Evolutionary conservation across 2,113 vertebrate species (phyloP).

Genomic region (Sinocyclocheilus grahami): DNA sequence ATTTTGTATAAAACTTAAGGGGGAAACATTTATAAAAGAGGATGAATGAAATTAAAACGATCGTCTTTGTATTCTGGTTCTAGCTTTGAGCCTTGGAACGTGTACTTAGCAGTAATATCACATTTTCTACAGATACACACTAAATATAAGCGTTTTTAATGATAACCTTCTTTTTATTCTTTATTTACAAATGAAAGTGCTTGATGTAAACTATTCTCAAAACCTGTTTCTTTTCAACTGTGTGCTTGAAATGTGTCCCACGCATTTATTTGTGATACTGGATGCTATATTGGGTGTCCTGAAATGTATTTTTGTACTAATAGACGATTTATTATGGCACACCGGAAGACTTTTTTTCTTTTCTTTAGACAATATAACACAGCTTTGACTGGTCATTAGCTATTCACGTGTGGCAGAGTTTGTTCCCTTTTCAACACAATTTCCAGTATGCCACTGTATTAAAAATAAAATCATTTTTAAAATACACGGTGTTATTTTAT

Average conservation of each 20-base stretch:
- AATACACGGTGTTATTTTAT: slow-evolving; percentile 75
- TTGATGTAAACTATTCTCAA: slow-evolving; percentile 84
- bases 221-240: slow-evolving; percentile 83
- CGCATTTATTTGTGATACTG: slow-evolving; percentile 93
- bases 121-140: slow-evolving; percentile 79
- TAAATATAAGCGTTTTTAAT: slow-evolving; percentile 81
- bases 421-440: slow-evolving; percentile 81
- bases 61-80: slow-evolving; percentile 93
- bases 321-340: slow-evolving; percentile 98
- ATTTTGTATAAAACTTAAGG: slow-evolving; percentile 95
- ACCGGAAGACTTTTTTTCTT: slow-evolving; percentile 84
- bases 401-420: slow-evolving; percentile 91
- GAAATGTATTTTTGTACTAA: slow-evolving; percentile 99
- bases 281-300: slow-evolving; percentile 96
- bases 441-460: slow-evolving; percentile 91
- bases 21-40: slow-evolving; percentile 71
- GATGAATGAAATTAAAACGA: slow-evolving; percentile 64
- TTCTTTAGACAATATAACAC: slow-evolving; percentile 79
- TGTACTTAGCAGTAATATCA: slow-evolving; percentile 87
- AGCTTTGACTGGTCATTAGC: slow-evolving; percentile 92
- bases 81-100: slow-evolving; percentile 94
- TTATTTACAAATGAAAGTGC: slow-evolving; percentile 74
- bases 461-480: slow-evolving; percentile 98
- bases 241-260: slow-evolving; percentile 85
- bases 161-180: slow-evolving; percentile 83